These are phyloP conservation scores for Tor tambroides DNA, from an alignment of 2,113 vertebrate species.

Conservation along the genomic window DNA sequence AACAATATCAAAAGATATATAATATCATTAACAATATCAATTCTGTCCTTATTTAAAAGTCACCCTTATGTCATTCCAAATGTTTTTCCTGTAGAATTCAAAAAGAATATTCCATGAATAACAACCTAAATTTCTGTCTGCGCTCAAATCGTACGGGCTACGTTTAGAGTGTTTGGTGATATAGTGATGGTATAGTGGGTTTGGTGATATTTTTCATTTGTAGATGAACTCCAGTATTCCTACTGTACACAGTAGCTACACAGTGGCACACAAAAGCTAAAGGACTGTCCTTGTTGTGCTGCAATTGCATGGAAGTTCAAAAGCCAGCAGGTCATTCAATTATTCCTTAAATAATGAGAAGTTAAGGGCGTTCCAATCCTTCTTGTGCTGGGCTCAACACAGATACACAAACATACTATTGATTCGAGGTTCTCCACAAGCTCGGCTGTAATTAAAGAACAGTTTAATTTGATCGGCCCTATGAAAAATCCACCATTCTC, in stretches of 20 bases:
- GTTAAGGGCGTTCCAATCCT: slow-evolving; percentile 42
- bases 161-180: too few relatives aligned
- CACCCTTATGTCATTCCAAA: too few relatives aligned
- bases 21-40: too few relatives aligned
- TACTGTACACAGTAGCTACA: too few relatives aligned
- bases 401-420: slow-evolving; percentile 38
- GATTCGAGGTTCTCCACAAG: slow-evolving; percentile 49
- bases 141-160: too few relatives aligned
- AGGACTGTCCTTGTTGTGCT: slow-evolving; percentile 54
- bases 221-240: slow-evolving; percentile 37
- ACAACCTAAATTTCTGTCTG: too few relatives aligned
- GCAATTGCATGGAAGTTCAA: slow-evolving; percentile 59
- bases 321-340: slow-evolving; percentile 61
- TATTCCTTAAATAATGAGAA: slow-evolving; percentile 57
- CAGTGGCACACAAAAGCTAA: slow-evolving; percentile 43
- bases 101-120: too few relatives aligned
- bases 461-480: slow-evolving; percentile 68
- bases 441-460: slow-evolving; percentile 66
- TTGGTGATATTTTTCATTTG: slow-evolving; percentile 26
- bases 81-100: too few relatives aligned
- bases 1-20: too few relatives aligned
- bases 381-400: slow-evolving; percentile 10
- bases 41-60: too few relatives aligned
- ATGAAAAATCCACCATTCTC: slow-evolving; percentile 65
- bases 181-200: too few relatives aligned